Percentiles rank a stretch among this genome's conserved stretches.
Evolutionary conservation across 1,140 invertebrate genomes (phyloP).

Genomic region (Caerostris extrusa): DNA sequence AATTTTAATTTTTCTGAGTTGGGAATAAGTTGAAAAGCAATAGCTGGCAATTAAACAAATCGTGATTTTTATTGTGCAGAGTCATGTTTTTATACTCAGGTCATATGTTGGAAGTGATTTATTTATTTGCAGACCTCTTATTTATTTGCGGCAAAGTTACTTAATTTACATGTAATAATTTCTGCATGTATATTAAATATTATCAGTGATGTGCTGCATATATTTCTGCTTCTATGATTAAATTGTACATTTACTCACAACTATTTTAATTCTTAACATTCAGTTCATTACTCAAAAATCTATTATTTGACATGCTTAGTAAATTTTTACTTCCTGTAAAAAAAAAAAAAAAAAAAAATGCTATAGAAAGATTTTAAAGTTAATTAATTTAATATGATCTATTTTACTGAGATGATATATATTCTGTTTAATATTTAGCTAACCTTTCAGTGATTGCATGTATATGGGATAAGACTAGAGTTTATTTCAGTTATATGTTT

Average conservation of each 20-base stretch:
- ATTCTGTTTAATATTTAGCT: too few species aligned
- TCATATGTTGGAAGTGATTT: not conserved
- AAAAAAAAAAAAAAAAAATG: too few species aligned
- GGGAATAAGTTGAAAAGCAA: not conserved
- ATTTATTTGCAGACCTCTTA: constrained; percentile 1
- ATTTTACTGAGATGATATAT: too few species aligned
- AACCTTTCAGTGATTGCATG: too few species aligned
- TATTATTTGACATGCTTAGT: too few species aligned
- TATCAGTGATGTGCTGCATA: not conserved
- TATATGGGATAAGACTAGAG: too few species aligned
- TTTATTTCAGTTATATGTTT: too few species aligned
- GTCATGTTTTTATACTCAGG: constrained; percentile 36
- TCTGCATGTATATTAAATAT: not conserved
- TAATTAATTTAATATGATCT: too few species aligned
- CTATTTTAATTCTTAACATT: too few species aligned
- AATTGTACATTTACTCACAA: not conserved
- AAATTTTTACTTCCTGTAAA: too few species aligned
- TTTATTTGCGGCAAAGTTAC: constrained; percentile 63
- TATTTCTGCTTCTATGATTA: not conserved
- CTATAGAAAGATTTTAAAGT: too few species aligned
- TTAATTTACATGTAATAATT: constrained; percentile 50
- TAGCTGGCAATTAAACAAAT: not conserved
- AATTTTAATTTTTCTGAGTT: not conserved
- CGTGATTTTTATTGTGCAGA: constrained; percentile 31
- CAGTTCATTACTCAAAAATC: too few species aligned